Base-by-base conservation (phyloP, 2,797 vertebrate species). In the Otolemur crassicaudatus region DNA sequence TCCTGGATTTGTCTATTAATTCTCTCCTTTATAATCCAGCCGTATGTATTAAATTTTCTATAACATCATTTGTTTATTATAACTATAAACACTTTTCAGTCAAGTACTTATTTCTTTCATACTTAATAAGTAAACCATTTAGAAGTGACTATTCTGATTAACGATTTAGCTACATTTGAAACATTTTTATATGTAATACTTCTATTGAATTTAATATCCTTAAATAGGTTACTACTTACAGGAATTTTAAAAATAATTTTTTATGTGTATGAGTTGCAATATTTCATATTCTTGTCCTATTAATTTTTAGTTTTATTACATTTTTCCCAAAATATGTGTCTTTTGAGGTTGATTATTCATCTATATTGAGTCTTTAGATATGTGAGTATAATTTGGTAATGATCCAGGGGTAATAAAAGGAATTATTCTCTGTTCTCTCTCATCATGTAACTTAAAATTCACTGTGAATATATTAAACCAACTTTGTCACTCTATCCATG, bases 161-260 rank as follows among this genome's bases (percentile, higher is more conserved):
- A 92, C 73, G 17, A 31, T 77, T 90, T 88, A 69, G 10, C 20
- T 87, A 31, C 60, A 58, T 75, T 9, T 3, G 4, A 80, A 76
- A 63, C 5, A 80, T 81, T 89, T 56, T 37, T 90, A 65, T 75
- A 86, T 83, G 3, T 70, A 56, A 79, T 85, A 7, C 2, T 87
- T 85, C n/a, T 27, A 82, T 67, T 76, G 22, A 96, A 67, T 94
- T 92, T 53, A 94, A 89, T 96, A 82, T 88, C 43, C 14, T n/a
- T 75, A 37, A 89, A 77, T 72, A 91, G n/a, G 3, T 69, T 81
- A 40, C 53, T 12, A 75, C 56, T 94, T 73, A 85, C 4, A 60
- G 91, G 19, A 46, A 80, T 31, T 76, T 82, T 43, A 88, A 25
- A 63, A 76, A 61, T 37, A 77, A 31, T 27, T 79, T 53, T 79